Percentiles rank a stretch among this genome's conserved stretches.
Evolutionary conservation across 2,888 invertebrate genomes (phyloP).

Genomic region (Hyppa rectilinea): DNA sequence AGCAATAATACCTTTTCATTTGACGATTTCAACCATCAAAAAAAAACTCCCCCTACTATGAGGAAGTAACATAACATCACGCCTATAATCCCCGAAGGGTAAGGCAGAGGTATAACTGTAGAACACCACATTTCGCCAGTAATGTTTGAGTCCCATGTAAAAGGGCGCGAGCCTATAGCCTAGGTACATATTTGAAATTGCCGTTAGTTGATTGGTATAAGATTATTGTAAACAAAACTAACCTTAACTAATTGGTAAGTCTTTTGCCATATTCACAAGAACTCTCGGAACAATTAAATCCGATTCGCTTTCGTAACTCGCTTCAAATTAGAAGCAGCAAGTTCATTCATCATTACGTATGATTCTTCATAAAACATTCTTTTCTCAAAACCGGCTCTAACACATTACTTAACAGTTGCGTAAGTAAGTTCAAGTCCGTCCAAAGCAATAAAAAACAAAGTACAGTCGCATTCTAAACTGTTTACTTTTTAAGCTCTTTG

Average conservation of each 20-base stretch:
- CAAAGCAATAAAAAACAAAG: conserved; percentile 48
- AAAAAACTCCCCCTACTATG: too few relatives aligned
- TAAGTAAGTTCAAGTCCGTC: conserved; percentile 44
- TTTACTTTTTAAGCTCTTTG: conserved; percentile 17
- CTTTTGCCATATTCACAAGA: neutral
- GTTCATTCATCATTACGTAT: conserved; percentile 11
- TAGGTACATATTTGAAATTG: too few relatives aligned
- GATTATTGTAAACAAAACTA: neutral
- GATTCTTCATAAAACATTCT: conserved; percentile 32
- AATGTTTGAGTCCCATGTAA: too few relatives aligned
- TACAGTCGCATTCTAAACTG: conserved; percentile 49
- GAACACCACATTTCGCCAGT: too few relatives aligned
- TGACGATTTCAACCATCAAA: too few relatives aligned
- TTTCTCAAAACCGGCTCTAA: conserved; percentile 24
- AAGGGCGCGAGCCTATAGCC: too few relatives aligned
- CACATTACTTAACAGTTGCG: conserved; percentile 36
- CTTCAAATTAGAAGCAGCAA: conserved; percentile 12
- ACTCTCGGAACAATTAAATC: neutral
- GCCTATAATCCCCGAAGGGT: too few relatives aligned
- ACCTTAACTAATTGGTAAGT: neutral
- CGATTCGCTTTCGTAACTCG: neutral
- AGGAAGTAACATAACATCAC: too few relatives aligned
- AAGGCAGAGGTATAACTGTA: too few relatives aligned
- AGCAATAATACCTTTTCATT: too few relatives aligned
- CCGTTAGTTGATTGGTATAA: neutral